phyloP scores from a whole-genome alignment of 2,797 vertebrate genomes.

The Centropyge bicolor region DNA sequence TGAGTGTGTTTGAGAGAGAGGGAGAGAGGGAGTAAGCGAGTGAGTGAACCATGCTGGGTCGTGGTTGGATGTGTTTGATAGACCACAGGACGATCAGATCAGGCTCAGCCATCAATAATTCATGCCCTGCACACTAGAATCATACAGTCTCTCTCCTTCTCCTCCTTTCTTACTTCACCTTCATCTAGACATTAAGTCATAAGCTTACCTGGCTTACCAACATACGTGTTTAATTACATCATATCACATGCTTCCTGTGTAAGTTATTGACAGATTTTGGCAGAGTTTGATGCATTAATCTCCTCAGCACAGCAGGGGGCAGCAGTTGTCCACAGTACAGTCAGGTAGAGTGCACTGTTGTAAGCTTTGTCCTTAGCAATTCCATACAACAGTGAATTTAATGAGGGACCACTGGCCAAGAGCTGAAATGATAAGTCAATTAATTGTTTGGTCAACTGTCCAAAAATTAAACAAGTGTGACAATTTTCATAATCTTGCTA shows the following conservation, averaged over 20 bases:
- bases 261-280: not conserved
- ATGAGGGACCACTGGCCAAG: not conserved
- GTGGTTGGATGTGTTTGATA: conserved; percentile 36
- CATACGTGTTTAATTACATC: not conserved
- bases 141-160: not conserved
- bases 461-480: not conserved
- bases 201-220: not conserved
- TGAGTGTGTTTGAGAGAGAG: not conserved
- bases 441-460: not conserved
- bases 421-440: not conserved
- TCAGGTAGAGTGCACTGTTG: not conserved
- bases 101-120: conserved; percentile 64
- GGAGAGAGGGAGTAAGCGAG: not conserved
- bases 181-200: not conserved
- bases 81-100: conserved; percentile 52
- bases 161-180: not conserved
- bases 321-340: conserved; percentile 11
- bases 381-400: not conserved
- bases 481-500: not conserved
- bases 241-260: not conserved
- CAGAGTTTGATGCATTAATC: not conserved
- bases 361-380: not conserved
- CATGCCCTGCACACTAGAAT: conserved; percentile 50
- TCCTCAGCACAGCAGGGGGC: conserved; percentile 54
- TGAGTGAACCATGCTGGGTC: conserved; percentile 7